These are phyloP conservation scores for Venusia cambrica DNA, from an alignment of 2,888 invertebrate genomes.

Conservation along the genomic window DNA sequence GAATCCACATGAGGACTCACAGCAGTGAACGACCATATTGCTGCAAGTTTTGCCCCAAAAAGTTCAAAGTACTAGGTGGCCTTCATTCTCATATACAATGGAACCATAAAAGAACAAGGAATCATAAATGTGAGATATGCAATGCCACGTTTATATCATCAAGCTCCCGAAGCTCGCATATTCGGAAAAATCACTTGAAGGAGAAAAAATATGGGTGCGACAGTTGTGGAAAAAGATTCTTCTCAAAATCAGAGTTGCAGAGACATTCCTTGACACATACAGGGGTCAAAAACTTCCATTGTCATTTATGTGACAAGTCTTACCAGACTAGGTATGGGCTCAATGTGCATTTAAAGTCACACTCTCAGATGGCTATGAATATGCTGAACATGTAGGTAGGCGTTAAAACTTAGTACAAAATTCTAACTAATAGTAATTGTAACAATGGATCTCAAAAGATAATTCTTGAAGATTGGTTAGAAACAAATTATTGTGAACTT, in stretches of 20 bases:
- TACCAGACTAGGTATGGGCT: conserved; percentile 73
- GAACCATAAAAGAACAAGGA: conserved; percentile 71
- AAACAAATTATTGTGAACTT: too few species aligned
- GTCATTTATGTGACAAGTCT: conserved; percentile 71
- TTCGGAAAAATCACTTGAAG: conserved; percentile 70
- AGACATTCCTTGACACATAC: conserved; percentile 71
- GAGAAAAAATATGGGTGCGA: conserved; percentile 74
- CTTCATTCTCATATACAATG: conserved; percentile 69
- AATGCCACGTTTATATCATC: conserved; percentile 72
- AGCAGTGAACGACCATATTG: conserved; percentile 60
- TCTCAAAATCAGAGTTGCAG: conserved; percentile 69
- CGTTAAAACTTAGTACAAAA: conserved; percentile 6
- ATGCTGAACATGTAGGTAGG: conserved; percentile 36
- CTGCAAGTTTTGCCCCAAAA: conserved; percentile 73
- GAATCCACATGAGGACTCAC: conserved; percentile 72
- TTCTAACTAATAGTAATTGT: too few species aligned
- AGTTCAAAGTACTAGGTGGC: conserved; percentile 71
- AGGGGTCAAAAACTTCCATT: conserved; percentile 73
- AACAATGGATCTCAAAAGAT: too few species aligned
- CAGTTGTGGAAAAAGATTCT: conserved; percentile 68
- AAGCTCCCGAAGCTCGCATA: conserved; percentile 67
- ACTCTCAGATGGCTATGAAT: conserved; percentile 50
- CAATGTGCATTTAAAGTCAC: conserved; percentile 73
- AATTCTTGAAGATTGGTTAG: too few species aligned
- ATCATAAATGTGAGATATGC: conserved; percentile 72